A percentile compares a stretch with the other conserved stretches of the same genome.
These are phyloP conservation scores for Troilus luridus DNA, from an alignment of 2,888 invertebrate genomes.

Conservation along the genomic window DNA sequence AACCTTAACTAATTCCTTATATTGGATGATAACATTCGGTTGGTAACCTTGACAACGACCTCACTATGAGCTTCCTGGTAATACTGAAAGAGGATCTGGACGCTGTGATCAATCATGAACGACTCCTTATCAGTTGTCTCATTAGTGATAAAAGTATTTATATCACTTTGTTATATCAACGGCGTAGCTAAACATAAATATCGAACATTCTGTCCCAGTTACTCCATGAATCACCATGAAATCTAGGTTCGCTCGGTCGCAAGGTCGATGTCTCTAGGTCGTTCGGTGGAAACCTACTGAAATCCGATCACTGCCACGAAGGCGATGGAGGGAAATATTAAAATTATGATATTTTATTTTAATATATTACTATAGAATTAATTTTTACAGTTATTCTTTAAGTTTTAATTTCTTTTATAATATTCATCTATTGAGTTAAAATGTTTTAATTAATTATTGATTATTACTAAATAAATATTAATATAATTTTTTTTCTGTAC, in stretches of 20 bases:
- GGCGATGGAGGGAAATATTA: neutral
- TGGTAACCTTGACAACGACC: neutral
- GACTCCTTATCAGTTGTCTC: neutral
- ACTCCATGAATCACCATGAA: neutral
- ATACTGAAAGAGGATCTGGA: neutral
- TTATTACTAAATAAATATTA: no score
- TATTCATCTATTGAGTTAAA: no score
- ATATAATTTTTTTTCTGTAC: no score
- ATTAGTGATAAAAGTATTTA: neutral
- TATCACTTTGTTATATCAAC: neutral
- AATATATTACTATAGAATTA: no score
- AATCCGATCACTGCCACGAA: neutral
- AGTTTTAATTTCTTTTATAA: no score
- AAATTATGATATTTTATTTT: no score
- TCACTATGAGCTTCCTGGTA: neutral
- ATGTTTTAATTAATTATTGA: no score
- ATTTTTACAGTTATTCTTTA: no score
- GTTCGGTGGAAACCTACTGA: neutral
- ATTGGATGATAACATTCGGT: neutral
- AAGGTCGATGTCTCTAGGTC: slow-evolving; percentile 3
- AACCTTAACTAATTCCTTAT: neutral
- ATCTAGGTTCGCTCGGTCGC: neutral
- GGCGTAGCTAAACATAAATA: neutral
- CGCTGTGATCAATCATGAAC: neutral
- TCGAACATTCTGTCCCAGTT: neutral